These are phyloP conservation scores for Papilio dardanus DNA, from an alignment of 1,140 invertebrate species.

Conservation along the genomic window DNA sequence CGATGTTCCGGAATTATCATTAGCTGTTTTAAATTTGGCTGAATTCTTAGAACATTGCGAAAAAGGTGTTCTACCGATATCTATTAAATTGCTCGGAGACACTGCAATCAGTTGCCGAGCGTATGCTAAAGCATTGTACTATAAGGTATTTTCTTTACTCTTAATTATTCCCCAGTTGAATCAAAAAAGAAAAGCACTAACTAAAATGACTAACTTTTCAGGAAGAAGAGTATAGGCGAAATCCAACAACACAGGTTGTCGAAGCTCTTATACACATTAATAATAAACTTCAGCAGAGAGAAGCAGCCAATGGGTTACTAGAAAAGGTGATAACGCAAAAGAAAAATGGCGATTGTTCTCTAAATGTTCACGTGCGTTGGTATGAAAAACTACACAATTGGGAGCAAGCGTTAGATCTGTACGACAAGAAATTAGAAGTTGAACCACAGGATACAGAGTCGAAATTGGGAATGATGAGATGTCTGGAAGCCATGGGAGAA, in stretches of 20 bases:
- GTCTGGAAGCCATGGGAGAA: conserved; percentile 97
- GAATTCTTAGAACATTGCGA: conserved; percentile 99
- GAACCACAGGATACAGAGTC: conserved; percentile 90
- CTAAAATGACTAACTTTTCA: conserved; percentile 45
- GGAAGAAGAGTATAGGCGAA: conserved; percentile 95
- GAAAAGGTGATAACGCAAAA: conserved; percentile 94
- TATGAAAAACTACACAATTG: conserved; percentile 99
- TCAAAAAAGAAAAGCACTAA: too few relatives aligned
- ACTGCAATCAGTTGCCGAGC: conserved; percentile 93
- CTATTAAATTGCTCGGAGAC: conserved; percentile 91
- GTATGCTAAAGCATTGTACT: conserved; percentile 98
- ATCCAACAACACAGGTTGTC: conserved; percentile 89
- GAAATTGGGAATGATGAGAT: conserved; percentile 97
- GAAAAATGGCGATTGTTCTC: conserved; percentile 83
- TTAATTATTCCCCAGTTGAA: conserved; percentile 32
- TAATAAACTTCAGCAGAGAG: conserved; percentile 99
- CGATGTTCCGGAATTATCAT: conserved; percentile 97
- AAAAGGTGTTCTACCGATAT: conserved; percentile 95
- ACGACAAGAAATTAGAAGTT: conserved; percentile 87
- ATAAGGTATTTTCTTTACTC: conserved; percentile 85
- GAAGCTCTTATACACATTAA: conserved; percentile 98
- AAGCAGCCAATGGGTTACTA: conserved; percentile 96
- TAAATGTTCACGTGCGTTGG: conserved; percentile 97
- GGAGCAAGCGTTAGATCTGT: conserved; percentile 96
- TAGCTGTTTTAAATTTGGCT: conserved; percentile 97